Base-by-base conservation (phyloP, 1,140 invertebrate species). In the Conus ventricosus region DNA sequence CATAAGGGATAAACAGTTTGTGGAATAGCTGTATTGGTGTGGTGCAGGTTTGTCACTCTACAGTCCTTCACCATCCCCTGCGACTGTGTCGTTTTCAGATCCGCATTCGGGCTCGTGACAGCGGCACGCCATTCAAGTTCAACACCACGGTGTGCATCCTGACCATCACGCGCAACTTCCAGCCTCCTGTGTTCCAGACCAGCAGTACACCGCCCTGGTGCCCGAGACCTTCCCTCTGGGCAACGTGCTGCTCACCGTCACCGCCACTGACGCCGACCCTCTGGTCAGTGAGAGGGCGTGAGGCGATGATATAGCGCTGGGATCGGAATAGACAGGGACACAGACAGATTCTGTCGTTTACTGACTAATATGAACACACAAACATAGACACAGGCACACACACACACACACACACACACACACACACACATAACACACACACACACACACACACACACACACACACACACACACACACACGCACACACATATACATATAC, bases 191-290 rank as follows among this genome's bases (percentile, higher is more conserved):
- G 51, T 91, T 92, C 81, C 39, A 8, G 82, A 83, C 53, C 57
- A 27, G 39, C 88, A 87, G 23, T 91, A 92, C 88, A 53, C 71
- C 17, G 17, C 63, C 5, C 88, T 90, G 8, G 87, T 92, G 4
- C 27, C 55, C 5, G 92, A 93, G 82, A 92, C 90, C 11, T 83
- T 89, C 13, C 83, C 51, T 7, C 88, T 91, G 23, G 91, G 92
- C n/a, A 83, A 88, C 20, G 85, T 87, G 15, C 85, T 93, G 17
- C 84, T 91, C 6, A 90, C 89, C 17, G 89, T 93, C 20, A 87
- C 27, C 25, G 93, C 92, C 15, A 89, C 60, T 17, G 93, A 93
- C 60, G 51, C 53, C 75, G 92, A 93, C 89, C 89, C 84, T 23
- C 60, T 88, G 89, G 92, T 93, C 88, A 87, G 88, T 88, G 57